A percentile compares a stretch with the other conserved stretches of the same genome.
Evolutionary conservation across 2,888 invertebrate species (phyloP).

Genomic region (Laspeyria flexula): DNA sequence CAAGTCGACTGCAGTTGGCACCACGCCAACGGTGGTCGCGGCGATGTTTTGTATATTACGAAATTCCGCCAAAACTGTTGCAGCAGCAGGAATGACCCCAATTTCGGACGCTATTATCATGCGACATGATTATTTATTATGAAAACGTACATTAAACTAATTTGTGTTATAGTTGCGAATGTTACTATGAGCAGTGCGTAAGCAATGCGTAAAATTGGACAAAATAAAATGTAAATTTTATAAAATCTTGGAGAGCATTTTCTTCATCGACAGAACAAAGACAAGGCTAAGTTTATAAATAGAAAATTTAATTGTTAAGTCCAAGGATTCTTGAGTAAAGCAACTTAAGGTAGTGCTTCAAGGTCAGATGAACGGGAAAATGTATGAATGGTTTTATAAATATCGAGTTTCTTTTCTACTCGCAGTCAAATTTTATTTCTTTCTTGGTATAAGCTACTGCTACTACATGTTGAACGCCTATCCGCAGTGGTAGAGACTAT

Average conservation of each 20-base stretch:
- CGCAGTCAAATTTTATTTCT: too few relatives aligned
- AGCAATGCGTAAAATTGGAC: too few relatives aligned
- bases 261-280: neutral
- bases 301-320: neutral
- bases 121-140: constrained; percentile 44
- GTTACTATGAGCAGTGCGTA: too few relatives aligned
- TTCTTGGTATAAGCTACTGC: too few relatives aligned
- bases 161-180: constrained; percentile 13
- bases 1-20: constrained; percentile 68
- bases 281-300: neutral
- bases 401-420: neutral
- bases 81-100: constrained; percentile 74
- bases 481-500: too few relatives aligned
- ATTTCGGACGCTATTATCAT: constrained; percentile 56
- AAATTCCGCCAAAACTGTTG: constrained; percentile 83
- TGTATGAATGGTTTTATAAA: neutral
- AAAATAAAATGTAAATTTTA: too few relatives aligned
- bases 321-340: neutral
- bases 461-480: too few relatives aligned
- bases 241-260: too few relatives aligned
- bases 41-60: constrained; percentile 79
- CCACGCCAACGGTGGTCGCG: constrained; percentile 59
- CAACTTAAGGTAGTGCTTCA: neutral
- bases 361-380: neutral
- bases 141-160: constrained; percentile 26